Evolutionary conservation across 1,140 invertebrate species (phyloP).

Genomic region (Platorchestia sp.): DNA sequence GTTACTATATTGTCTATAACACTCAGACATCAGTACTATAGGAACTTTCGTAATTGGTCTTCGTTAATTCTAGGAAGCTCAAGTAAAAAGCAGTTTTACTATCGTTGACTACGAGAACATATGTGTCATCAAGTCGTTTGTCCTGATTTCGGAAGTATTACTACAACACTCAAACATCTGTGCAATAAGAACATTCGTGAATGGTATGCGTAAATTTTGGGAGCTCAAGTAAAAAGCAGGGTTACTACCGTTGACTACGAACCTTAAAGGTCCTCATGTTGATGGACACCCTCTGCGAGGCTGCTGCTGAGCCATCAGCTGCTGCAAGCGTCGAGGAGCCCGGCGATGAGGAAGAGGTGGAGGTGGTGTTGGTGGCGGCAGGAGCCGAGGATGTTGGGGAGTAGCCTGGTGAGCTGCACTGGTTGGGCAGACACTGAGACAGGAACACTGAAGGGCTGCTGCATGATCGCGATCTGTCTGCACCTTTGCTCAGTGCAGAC

Average conservation of each 20-base stretch:
- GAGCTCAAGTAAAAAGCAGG: not conserved
- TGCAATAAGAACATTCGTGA: not conserved
- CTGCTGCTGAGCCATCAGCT: conserved; percentile 59
- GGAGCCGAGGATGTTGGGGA: conserved; percentile 19
- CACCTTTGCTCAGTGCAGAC: not conserved
- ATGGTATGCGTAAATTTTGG: not conserved
- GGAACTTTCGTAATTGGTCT: too few relatives aligned
- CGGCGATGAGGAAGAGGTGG: conserved; percentile 52
- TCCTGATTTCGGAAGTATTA: not conserved
- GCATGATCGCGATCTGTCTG: conserved; percentile 16
- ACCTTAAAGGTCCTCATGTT: conserved; percentile 67
- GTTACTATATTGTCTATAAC: too few relatives aligned
- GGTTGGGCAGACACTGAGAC: conserved; percentile 15
- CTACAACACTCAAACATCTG: not conserved
- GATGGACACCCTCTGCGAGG: conserved; percentile 65
- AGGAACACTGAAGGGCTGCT: not conserved
- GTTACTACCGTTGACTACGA: too few relatives aligned
- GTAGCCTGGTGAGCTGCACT: conserved; percentile 18
- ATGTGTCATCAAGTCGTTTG: too few relatives aligned
- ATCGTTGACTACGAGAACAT: too few relatives aligned
- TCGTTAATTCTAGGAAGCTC: too few relatives aligned
- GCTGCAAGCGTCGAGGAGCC: conserved; percentile 39
- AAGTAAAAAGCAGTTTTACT: too few relatives aligned
- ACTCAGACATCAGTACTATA: too few relatives aligned
- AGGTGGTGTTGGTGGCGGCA: not conserved